phyloP scores from a whole-genome alignment of 2,797 vertebrate species.

The Coregonus suidteri region DNA sequence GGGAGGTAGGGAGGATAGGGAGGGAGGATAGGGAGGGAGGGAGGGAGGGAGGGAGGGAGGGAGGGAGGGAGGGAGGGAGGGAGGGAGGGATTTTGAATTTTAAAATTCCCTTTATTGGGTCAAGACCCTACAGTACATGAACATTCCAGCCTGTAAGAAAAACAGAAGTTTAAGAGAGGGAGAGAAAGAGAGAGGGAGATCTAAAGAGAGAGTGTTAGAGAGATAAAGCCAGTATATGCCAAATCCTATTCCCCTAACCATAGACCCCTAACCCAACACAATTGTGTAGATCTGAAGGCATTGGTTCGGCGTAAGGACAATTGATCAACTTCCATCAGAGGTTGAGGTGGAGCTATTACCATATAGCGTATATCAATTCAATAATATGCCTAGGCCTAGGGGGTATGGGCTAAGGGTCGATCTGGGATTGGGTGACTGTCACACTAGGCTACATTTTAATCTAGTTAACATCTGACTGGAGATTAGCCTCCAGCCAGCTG shows the following conservation, averaged over 20 bases:
- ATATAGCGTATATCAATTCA: conserved; percentile 30
- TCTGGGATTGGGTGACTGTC: background rate
- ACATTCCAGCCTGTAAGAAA: too few species aligned
- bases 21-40: conserved; percentile 44
- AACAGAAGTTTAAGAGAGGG: too few species aligned
- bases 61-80: conserved; percentile 45
- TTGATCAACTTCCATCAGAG: background rate
- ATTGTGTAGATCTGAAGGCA: background rate
- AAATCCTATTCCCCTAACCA: background rate
- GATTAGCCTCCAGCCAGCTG: conserved; percentile 71
- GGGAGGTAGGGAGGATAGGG: conserved; percentile 39
- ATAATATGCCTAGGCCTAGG: conserved; percentile 32
- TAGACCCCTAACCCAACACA: background rate
- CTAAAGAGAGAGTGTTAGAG: too few species aligned
- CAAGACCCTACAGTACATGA: too few species aligned
- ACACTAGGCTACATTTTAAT: background rate
- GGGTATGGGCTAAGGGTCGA: conserved; percentile 38
- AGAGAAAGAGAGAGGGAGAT: too few species aligned
- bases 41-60: conserved; percentile 29
- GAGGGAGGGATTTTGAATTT: background rate
- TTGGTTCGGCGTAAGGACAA: background rate
- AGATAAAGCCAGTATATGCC: background rate
- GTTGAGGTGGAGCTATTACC: conserved; percentile 27
- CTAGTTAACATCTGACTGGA: conserved; percentile 71
- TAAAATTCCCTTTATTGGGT: too few species aligned